Evolutionary conservation across 1,140 invertebrate species (phyloP).

Genomic region (Hylaeus anthracinus): DNA sequence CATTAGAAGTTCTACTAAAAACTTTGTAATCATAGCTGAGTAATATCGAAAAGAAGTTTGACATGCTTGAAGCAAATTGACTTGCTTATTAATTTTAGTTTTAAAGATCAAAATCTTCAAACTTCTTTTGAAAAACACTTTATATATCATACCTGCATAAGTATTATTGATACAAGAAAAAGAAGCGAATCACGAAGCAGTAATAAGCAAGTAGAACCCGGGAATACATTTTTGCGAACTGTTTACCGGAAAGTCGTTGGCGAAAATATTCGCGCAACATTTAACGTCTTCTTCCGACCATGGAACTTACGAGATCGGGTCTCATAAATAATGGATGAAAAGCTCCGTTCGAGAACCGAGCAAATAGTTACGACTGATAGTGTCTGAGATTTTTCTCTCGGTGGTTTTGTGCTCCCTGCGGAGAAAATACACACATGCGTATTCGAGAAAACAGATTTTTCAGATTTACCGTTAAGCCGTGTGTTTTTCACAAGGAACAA

Average conservation of each 20-base stretch:
- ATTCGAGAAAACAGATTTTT: slow-evolving; percentile 5
- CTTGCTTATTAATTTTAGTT: too few relatives aligned
- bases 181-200: background rate
- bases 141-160: too few relatives aligned
- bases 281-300: slow-evolving; percentile 1
- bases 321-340: slow-evolving; percentile 24
- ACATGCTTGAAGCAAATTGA: too few relatives aligned
- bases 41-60: too few relatives aligned
- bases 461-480: background rate
- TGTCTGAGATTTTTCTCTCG: background rate
- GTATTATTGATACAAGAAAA: too few relatives aligned
- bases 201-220: background rate
- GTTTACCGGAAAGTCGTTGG: background rate
- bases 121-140: too few relatives aligned
- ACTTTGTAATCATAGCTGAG: too few relatives aligned
- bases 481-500: background rate
- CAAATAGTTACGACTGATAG: slow-evolving; percentile 2
- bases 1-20: too few relatives aligned
- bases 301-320: background rate
- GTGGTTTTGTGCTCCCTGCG: background rate
- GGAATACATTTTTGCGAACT: background rate
- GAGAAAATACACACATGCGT: slow-evolving; percentile 6
- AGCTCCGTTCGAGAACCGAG: background rate
- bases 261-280: slow-evolving; percentile 11
- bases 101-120: too few relatives aligned